Conservation (phyloP, 2,797 vertebrate species). For the Sebastiscus tertius region DNA sequence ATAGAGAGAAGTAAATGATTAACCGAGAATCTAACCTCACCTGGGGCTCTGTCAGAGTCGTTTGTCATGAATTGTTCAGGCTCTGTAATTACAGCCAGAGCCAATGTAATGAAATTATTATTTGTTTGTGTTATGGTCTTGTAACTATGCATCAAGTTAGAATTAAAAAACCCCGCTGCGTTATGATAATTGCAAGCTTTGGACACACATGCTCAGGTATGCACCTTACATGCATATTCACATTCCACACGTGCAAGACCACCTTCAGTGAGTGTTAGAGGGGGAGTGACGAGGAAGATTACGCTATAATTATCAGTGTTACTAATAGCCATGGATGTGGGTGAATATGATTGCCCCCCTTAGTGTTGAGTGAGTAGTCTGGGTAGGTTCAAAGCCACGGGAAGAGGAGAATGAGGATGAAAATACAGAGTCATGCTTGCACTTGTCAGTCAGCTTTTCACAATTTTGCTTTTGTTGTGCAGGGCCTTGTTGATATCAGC, state of each 20-base stretch:
- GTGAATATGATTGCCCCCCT: slow-evolving; percentile 11
- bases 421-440: slow-evolving; percentile 7
- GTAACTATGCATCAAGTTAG: slow-evolving; percentile 75
- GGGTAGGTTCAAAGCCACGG: slow-evolving; percentile 36
- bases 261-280: slow-evolving; percentile 18
- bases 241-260: slow-evolving; percentile 53
- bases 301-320: slow-evolving; percentile 48
- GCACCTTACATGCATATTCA: slow-evolving; percentile 34
- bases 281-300: slow-evolving; percentile 37
- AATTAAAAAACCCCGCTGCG: slow-evolving; percentile 24
- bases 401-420: slow-evolving; percentile 26
- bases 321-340: slow-evolving; percentile 10
- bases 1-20: slow-evolving; percentile 43
- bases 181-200: slow-evolving; percentile 68
- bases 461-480: slow-evolving; percentile 1
- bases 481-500: background rate
- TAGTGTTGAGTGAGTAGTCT: slow-evolving; percentile 36
- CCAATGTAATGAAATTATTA: slow-evolving; percentile 72
- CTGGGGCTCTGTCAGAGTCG: slow-evolving; percentile 20
- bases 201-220: slow-evolving; percentile 42
- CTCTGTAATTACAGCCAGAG: slow-evolving; percentile 60
- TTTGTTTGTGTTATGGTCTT: slow-evolving; percentile 78
- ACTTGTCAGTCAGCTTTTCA: slow-evolving; percentile 27
- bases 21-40: slow-evolving; percentile 24
- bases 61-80: slow-evolving; percentile 26